Conservation (phyloP, 2,888 invertebrate genomes). For the Dolichopus griseipennis region DNA sequence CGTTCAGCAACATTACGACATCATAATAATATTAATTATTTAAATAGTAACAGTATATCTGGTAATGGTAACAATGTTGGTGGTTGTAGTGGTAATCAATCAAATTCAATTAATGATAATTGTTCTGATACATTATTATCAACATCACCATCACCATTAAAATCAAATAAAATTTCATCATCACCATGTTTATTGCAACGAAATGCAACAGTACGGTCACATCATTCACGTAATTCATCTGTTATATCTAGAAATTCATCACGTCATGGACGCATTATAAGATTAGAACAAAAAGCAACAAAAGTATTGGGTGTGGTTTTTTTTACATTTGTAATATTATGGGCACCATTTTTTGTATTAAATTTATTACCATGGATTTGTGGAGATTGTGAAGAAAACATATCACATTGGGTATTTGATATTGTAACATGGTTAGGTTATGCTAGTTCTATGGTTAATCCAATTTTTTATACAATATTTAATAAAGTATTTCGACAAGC, state of each 20-base stretch:
- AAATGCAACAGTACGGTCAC: slow-evolving; percentile 54
- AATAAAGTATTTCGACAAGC: slow-evolving; percentile 89
- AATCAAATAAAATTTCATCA: slow-evolving; percentile 47
- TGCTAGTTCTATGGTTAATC: slow-evolving; percentile 90
- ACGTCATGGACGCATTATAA: slow-evolving; percentile 71
- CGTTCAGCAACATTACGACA: slow-evolving; percentile 55
- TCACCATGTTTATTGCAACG: slow-evolving; percentile 49
- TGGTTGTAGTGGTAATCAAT: slow-evolving; percentile 1
- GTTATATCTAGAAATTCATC: slow-evolving; percentile 73
- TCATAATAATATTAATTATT: slow-evolving; percentile 40
- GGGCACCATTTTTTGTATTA: slow-evolving; percentile 92
- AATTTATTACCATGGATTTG: slow-evolving; percentile 81
- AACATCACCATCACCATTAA: slow-evolving; percentile 27
- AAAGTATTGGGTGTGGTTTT: slow-evolving; percentile 92
- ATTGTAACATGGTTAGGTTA: slow-evolving; percentile 89
- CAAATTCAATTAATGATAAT: not conserved
- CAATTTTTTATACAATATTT: slow-evolving; percentile 92
- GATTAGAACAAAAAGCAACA: slow-evolving; percentile 91
- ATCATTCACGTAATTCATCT: slow-evolving; percentile 71
- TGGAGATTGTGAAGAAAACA: slow-evolving; percentile 64
- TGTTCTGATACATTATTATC: not conserved
- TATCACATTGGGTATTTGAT: slow-evolving; percentile 72
- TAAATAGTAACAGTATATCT: not conserved
- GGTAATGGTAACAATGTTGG: slow-evolving; percentile 24
- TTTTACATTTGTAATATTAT: slow-evolving; percentile 86